Evolutionary conservation across 2,888 invertebrate genomes (phyloP).

Genomic region (Pomacea canaliculata): DNA sequence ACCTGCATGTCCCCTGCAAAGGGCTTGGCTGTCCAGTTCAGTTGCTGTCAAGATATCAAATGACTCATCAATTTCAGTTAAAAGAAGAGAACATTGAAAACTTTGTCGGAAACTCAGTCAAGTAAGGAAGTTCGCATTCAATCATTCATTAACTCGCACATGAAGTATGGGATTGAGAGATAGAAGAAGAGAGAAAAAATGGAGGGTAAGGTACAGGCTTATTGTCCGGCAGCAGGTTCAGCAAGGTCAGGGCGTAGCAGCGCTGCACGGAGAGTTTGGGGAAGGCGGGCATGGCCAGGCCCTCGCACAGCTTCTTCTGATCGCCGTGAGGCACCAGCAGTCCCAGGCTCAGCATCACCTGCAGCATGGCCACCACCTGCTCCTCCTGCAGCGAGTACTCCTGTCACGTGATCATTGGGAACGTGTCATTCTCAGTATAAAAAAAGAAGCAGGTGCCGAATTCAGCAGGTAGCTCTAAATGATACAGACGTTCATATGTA

Average conservation of each 20-base stretch:
- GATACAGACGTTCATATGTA: too few species aligned
- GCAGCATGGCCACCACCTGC: conserved; percentile 34
- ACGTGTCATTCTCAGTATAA: too few species aligned
- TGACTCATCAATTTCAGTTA: too few species aligned
- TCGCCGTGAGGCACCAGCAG: conserved; percentile 26
- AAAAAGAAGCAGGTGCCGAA: too few species aligned
- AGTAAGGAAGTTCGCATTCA: too few species aligned
- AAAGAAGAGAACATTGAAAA: too few species aligned
- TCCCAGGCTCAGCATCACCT: conserved; percentile 31
- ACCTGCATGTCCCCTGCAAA: conserved; percentile 53
- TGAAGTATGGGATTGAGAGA: not conserved
- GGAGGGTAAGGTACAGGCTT: conserved; percentile 38
- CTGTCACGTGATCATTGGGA: conserved; percentile 20
- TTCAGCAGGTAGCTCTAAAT: too few species aligned
- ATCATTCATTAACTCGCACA: too few species aligned
- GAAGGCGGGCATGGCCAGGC: conserved; percentile 38
- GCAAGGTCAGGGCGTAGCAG: conserved; percentile 32
- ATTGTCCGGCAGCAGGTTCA: conserved; percentile 37
- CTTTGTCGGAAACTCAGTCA: too few species aligned
- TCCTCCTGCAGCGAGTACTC: conserved; percentile 31
- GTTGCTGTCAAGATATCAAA: conserved; percentile 37
- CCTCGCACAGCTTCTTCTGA: conserved; percentile 29
- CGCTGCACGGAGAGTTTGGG: conserved; percentile 35
- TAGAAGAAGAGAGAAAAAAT: not conserved
- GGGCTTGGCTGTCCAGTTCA: conserved; percentile 56